These are phyloP conservation scores for Machimus rusticus DNA, from an alignment of 2,888 invertebrate genomes.

Conservation along the genomic window DNA sequence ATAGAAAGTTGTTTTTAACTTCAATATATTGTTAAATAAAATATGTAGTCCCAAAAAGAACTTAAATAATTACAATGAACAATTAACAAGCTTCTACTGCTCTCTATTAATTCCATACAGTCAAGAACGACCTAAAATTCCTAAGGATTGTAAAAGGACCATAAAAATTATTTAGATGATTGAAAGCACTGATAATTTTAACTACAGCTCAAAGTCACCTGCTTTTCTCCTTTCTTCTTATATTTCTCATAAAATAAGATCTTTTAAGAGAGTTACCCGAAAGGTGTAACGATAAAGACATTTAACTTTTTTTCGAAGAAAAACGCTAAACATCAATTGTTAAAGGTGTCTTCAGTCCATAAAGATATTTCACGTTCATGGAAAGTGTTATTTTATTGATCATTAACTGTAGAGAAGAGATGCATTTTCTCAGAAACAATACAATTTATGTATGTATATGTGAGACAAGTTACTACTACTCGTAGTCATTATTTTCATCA, in stretches of 20 bases:
- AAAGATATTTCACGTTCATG: not conserved
- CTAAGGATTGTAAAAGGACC: not conserved
- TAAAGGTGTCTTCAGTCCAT: not conserved
- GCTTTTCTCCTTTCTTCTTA: not conserved
- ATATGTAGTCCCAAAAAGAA: not conserved
- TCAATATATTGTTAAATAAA: not conserved
- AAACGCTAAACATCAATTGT: not conserved
- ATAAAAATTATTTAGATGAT: not conserved
- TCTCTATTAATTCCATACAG: not conserved
- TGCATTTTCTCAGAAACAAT: not conserved
- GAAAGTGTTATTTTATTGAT: not conserved
- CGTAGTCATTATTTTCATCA: too few species aligned
- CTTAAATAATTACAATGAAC: not conserved
- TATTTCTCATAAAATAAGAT: not conserved
- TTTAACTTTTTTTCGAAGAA: not conserved
- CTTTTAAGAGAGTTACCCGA: not conserved
- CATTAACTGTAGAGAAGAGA: not conserved
- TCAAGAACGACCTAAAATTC: not conserved
- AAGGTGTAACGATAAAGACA: not conserved
- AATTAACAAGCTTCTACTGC: not conserved
- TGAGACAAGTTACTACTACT: not conserved
- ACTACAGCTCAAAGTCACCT: not conserved
- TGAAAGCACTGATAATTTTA: not conserved
- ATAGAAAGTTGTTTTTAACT: too few species aligned
- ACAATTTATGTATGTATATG: not conserved